Evolutionary conservation across 2,888 invertebrate species (phyloP).

Genomic region (Dolichopus griseipennis): DNA sequence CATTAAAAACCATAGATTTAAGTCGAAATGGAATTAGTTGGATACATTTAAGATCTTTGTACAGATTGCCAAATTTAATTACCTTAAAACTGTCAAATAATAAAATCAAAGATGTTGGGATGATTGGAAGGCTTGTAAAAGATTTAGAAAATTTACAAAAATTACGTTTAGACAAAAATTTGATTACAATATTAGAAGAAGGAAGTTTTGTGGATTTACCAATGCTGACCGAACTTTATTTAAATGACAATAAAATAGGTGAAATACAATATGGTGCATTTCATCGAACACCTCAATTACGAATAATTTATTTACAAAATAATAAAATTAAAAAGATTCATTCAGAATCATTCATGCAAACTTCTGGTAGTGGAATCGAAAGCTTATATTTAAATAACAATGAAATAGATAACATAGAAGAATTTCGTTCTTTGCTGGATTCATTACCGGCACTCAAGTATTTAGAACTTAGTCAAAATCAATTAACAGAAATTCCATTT

Average conservation of each 20-base stretch:
- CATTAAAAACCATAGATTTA: constrained; percentile 62
- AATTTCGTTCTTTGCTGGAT: constrained; percentile 64
- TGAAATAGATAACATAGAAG: constrained; percentile 64
- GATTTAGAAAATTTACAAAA: constrained; percentile 65
- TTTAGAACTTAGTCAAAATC: constrained; percentile 71
- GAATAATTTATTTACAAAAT: constrained; percentile 64
- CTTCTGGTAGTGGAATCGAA: constrained; percentile 65
- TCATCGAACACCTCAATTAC: constrained; percentile 64
- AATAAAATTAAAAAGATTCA: constrained; percentile 69
- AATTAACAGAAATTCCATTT: constrained; percentile 64
- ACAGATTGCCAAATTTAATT: constrained; percentile 57
- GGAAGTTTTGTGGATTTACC: constrained; percentile 72
- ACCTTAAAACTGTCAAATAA: constrained; percentile 65
- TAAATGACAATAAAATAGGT: constrained; percentile 64
- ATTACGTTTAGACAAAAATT: constrained; percentile 62
- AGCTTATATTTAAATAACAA: constrained; percentile 69
- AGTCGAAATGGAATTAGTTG: constrained; percentile 65
- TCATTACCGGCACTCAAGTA: constrained; percentile 68
- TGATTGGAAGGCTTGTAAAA: constrained; percentile 68
- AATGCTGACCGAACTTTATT: constrained; percentile 55
- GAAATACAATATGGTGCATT: constrained; percentile 74
- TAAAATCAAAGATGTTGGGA: constrained; percentile 65
- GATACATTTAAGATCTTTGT: constrained; percentile 68
- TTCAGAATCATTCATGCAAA: constrained; percentile 70
- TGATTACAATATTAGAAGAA: constrained; percentile 61